Evolutionary conservation across 2,113 vertebrate species (phyloP).

Genomic region (Pseudorhombus dupliciocellatus): DNA sequence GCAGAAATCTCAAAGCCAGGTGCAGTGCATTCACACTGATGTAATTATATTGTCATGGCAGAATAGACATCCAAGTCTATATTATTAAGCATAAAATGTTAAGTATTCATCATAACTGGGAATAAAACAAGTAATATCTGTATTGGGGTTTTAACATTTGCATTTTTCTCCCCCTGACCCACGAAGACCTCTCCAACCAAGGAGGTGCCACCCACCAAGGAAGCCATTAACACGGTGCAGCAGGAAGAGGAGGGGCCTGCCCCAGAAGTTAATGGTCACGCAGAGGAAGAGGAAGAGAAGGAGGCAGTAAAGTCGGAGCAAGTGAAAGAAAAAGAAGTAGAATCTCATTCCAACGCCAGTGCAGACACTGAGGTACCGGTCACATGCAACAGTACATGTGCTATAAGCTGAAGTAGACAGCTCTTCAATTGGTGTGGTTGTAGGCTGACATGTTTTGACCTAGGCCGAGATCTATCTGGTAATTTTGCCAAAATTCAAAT

Average conservation of each 20-base stretch:
- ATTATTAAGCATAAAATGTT: background rate
- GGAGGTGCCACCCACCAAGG: conserved; percentile 53
- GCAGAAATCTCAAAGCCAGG: conserved; percentile 90
- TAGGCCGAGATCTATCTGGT: background rate
- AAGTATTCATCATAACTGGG: background rate
- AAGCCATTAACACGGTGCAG: conserved; percentile 60
- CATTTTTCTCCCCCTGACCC: background rate
- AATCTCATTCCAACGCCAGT: conserved; percentile 77
- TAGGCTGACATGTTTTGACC: background rate
- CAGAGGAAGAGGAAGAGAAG: conserved; percentile 74
- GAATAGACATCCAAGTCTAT: background rate
- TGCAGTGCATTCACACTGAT: background rate
- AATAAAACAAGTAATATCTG: background rate
- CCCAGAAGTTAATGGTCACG: conserved; percentile 74
- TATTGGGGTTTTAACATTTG: background rate
- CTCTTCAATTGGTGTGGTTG: background rate
- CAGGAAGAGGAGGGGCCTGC: conserved; percentile 70
- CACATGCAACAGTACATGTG: no score
- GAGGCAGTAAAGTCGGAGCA: conserved; percentile 75
- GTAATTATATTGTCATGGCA: background rate
- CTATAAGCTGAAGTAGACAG: background rate
- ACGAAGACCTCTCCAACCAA: conserved; percentile 70
- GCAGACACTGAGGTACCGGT: conserved; percentile 85
- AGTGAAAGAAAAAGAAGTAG: conserved; percentile 74
- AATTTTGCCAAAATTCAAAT: background rate